phyloP scores from a whole-genome alignment of 1,140 invertebrate genomes.

The Drosophila trapezifrons region DNA sequence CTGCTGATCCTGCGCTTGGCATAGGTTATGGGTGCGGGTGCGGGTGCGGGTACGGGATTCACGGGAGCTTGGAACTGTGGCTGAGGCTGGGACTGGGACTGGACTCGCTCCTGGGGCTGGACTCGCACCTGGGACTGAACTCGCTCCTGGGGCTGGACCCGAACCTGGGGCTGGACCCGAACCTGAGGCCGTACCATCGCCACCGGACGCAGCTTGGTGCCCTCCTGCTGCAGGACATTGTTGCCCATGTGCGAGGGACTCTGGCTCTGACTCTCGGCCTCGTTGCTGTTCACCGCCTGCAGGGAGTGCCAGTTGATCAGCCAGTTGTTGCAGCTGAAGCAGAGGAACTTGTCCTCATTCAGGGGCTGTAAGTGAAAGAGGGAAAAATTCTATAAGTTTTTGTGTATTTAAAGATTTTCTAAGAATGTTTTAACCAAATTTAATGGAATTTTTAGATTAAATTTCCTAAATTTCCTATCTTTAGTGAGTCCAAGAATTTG shows the following conservation, averaged over 20 bases:
- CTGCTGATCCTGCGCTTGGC: constrained; percentile 52
- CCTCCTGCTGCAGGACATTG: constrained; percentile 41
- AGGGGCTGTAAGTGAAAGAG: constrained; percentile 56
- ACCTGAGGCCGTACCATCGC: constrained; percentile 62
- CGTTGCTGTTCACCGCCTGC: constrained; percentile 80
- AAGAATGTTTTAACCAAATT: not conserved
- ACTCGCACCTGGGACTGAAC: constrained; percentile 37
- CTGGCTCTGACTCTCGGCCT: constrained; percentile 71
- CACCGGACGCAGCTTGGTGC: constrained; percentile 41
- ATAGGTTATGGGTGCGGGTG: constrained; percentile 49
- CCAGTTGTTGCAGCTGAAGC: constrained; percentile 84
- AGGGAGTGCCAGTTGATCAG: constrained; percentile 83
- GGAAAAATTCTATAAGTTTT: not conserved
- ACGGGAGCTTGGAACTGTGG: constrained; percentile 16
- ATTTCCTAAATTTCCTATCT: not conserved
- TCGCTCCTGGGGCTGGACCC: constrained; percentile 31
- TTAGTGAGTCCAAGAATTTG: not conserved
- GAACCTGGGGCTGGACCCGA: constrained; percentile 42
- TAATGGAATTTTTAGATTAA: too few relatives aligned
- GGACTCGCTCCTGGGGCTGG: constrained; percentile 22
- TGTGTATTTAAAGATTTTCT: too few relatives aligned
- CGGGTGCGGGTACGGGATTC: constrained; percentile 6
- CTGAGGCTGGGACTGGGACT: not conserved
- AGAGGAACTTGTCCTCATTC: constrained; percentile 83
- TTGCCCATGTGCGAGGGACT: constrained; percentile 78